Evolutionary conservation across 2,797 vertebrate genomes (phyloP).

Genomic region (Xiphophorus birchmanni): DNA sequence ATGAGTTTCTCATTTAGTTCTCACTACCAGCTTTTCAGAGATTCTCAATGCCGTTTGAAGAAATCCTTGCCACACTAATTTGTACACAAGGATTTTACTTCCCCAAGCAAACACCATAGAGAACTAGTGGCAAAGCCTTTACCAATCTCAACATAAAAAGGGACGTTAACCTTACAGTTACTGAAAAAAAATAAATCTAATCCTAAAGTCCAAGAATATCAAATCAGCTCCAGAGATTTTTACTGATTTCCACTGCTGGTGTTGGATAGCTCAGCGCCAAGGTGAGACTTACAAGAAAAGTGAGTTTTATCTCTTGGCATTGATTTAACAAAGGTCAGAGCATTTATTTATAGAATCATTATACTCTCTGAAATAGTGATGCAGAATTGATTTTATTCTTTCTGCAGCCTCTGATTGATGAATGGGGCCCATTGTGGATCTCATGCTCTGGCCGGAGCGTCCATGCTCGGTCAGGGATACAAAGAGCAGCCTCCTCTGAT

Average conservation of each 20-base stretch:
- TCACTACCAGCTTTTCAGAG: not conserved
- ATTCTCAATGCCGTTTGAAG: not conserved
- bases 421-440: constrained; percentile 30
- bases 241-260: not conserved
- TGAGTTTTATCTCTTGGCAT: constrained; percentile 30
- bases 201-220: not conserved
- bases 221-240: not conserved
- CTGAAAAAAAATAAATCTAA: not conserved
- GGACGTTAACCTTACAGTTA: not conserved
- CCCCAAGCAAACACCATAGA: not conserved
- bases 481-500: constrained; percentile 22
- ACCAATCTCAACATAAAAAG: not conserved
- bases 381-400: constrained; percentile 33
- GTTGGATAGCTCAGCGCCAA: not conserved
- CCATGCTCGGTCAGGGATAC: constrained; percentile 1
- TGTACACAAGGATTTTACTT: not conserved
- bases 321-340: constrained; percentile 52
- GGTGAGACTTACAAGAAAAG: constrained; percentile 29
- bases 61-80: not conserved
- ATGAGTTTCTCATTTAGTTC: not conserved
- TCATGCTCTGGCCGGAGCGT: constrained; percentile 12
- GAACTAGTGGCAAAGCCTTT: not conserved
- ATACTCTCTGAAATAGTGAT: constrained; percentile 27
- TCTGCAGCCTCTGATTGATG: constrained; percentile 51
- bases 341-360: constrained; percentile 54